Base-by-base conservation (phyloP, 2,797 vertebrate genomes). In the Poecilia gillii region DNA sequence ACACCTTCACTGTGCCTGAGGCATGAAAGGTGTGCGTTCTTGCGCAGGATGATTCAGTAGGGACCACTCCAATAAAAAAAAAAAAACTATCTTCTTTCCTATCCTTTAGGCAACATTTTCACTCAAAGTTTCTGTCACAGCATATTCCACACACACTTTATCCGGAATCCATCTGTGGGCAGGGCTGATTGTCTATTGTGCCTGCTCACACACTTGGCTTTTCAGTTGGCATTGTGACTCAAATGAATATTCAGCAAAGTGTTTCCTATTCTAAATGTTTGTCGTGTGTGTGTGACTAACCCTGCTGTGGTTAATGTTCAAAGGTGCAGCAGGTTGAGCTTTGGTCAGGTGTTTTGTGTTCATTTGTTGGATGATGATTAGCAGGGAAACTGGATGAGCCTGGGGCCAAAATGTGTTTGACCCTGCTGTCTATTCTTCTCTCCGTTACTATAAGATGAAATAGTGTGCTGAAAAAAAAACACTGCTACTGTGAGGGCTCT, bases 121-220 rank as follows among this genome's bases (percentile, higher is more conserved):
- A 51, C 39, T 33, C 78, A 36, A 43, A 70, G 16, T 85, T 87
- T 47, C 81, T 74, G 64, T 86, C 75, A 57, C 68, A 20, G 76
- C 78, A 64, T 85, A 82, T 84, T 80, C 78, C 77, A 66, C 78
- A 80, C 75, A 72, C 75, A 80, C 75, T 83, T 86, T 77, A 80
- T 84, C 80, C 89, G 89, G 90, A 92, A 93, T 91, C 90, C 87
- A 73, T 88, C 88, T 85, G 91, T 94, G 88, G 92, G 93, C 82
- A 2, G 88, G 66, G 74, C 83, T 74, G 87, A 87, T 80, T 92
- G 91, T 91, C 89, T 84, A 72, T 84, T 91, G 86, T 91, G 68
- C 85, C 79, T 84, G 88, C 80, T 83, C 81, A 77, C 83, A 78
- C 55, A 87, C 90, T 88, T 91, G 87, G 81, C 47, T 82, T 59